Base-by-base conservation (phyloP, 2,113 vertebrate genomes). In the Ammodytes marinus region DNA sequence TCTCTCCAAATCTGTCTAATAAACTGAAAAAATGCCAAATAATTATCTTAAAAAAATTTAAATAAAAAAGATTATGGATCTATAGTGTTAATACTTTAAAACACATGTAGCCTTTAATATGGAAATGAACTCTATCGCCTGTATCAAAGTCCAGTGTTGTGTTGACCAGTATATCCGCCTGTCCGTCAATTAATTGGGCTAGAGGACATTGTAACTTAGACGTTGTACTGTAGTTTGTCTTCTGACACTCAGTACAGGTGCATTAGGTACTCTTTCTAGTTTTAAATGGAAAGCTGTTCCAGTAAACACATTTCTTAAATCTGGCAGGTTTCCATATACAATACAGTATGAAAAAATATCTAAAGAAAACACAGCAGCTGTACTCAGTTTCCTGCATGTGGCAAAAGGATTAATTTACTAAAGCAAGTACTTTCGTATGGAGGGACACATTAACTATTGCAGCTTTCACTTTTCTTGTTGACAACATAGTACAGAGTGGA, bases 241-340 rank as follows among this genome's bases (percentile, higher is more conserved):
- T 43, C 42, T 55, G 13, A 52, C 17, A 14, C 42, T 50, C n/a
- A 46, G 43, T 46, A 68, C 74, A 73, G 6, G 46, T 84, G 76
- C 74, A 77, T 68, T 65, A 37, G 64, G 12, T 45, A 35, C 14
- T 54, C 12, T 49, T n/a, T 35, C 17, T 43, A 68, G 47, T 27
- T 37, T 9, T 47, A 27, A 47, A 14, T 17, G 37, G 15, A 69
- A 69, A 53, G 58, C 11, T 66, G 27, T 15, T 53, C 52, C 6
- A 43, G 13, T 43, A 14, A 58, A 61, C 49, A 69, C 49, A 78
- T 65, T 11, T 42, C 6, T 46, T 53, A 42, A 54, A 72, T 61
- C 49, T 63, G 43, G 1, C 69, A 55, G 74, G 45, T 54, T 80
- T 42, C 13, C 39, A 14, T 17, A 3, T 47, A 6, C 60, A 77